Base-by-base conservation (phyloP, 2,888 invertebrate species). In the Pseudococcus viburni region DNA sequence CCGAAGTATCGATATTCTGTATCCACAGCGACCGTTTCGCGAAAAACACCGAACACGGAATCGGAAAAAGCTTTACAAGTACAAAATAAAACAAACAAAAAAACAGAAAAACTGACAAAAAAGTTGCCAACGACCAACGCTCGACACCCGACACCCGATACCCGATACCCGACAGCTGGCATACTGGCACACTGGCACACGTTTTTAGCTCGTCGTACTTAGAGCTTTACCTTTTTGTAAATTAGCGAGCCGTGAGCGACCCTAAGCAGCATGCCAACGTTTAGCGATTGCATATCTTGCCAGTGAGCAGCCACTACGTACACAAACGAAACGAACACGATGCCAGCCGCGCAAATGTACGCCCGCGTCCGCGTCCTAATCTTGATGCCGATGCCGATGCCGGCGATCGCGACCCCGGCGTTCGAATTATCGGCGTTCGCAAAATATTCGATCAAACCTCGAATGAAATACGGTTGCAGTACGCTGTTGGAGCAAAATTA, bases 241-340 rank as follows among this genome's bases (percentile, higher is more conserved):
- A 98, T 94, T 15, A 97, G 92, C 4, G 96, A 95, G 91, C 96
- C 96, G 86, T 95, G 95, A 0, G 97, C 96, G 0, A 96, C 94
- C 90, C 97, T 93, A 86, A 96, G 94, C 92, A 94, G 94, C 94
- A 96, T 95, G 39, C 97, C 97, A 80, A 95, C 89, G 42, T 90
- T 89, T 51, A 92, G 92, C 0, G 92, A 91, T 17, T 91, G 91
- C 90, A 93, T 93, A 77, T 86, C 42, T n/a, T 59, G 33, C 8
- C 83, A 51, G 88, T 90, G 90, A 12, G 64, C 48, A 6, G 89
- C 48, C 0, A 90, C 7, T 7, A 89, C 77, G 48, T 46, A 33
- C 9, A 89, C 19, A 17, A 89, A 17, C n/a, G 89, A 89, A 64
- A 83, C 77, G 22, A 89, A 9, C 0, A 89, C 55, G 17, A 90